Evolutionary conservation across 1,140 invertebrate species (phyloP), one percentile per base, ranked within the genome.

Genomic region (Mycetomoellerius zeteki): DNA sequence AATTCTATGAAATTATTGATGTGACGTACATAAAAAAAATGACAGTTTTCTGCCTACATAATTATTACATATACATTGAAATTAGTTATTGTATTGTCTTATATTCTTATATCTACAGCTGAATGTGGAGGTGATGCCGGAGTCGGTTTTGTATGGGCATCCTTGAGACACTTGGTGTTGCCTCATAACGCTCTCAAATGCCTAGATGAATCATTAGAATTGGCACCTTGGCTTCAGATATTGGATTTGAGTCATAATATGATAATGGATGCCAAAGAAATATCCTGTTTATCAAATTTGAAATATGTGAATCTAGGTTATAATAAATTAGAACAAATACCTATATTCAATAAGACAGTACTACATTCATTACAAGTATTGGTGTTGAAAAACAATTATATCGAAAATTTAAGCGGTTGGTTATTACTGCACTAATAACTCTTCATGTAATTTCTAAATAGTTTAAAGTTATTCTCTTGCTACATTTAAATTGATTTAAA

Each of bases 201-300:
- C 5, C 89, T 97, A 12, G 96, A 97, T 89, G 93, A 93, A n/a
- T 96, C 96, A 14, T 91, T 97, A 69, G 96, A 96, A 92, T 95
- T 96, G 64, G 96, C 95, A 24, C 96, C 96, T 73, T 96, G 95
- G 93, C 90, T 97, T 24, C 96, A 96, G 89, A 95, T 95, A 16
- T 91, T 97, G 21, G 96, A 97, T 93, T 86, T 97, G 12, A 96
- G 96, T 87, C 96, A 97, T 88, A 97, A 97, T 94, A 85, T 92
- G 14, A 92, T 95, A 65, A 86, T 87, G 6, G 92, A 82, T 58
- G 94, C 94, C 0, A 88, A 90, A 7, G 94, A 96, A 69, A 91
- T 97, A 6, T 94, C 93, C 33, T 96, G 94, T 94, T 92, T 97
- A 50, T 96, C 96, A 16, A 96, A 96, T 91, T 93, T 97, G 12